Base-by-base conservation (phyloP, 2,797 vertebrate species). In the Astyanax mexicanus region DNA sequence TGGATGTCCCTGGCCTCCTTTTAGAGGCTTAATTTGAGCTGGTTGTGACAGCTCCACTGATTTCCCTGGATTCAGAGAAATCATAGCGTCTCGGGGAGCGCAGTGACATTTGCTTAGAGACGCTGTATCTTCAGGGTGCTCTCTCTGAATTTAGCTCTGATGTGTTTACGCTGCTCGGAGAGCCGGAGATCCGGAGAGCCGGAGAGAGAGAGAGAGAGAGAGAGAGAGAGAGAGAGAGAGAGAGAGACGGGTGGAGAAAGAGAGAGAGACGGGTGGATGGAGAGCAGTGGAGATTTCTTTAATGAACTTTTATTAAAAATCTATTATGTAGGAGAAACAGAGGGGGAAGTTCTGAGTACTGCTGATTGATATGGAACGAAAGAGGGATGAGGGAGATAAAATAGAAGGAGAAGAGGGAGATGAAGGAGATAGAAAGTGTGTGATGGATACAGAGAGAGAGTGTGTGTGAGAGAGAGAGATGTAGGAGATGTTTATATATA, bases 251-350 rank as follows among this genome's bases (percentile, higher is more conserved):
- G 15, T 17, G 27, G 25, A 4, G n/a, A 1, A 2, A 21, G 19
- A 21, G 47, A 51, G 47, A 51, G 4, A 21, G 25, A 12, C 2
- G 15, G 29, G 15, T 17, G 27, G 25, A 4, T n/a, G n/a, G n/a
- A 1, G 2, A 21, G 6, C n/a, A n/a, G 8, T 19, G 55, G 55
- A 58, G 27, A 35, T 7, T 29, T 35, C 55, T 55, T 32, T 29
- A 58, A 58, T 58, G 55, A 15, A 32, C 55, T 32, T 35, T 58
- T 58, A 58, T 58, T 58, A 58, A 58, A 58, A 35, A 58, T 58
- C 15, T 58, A 58, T 35, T 17, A 58, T 32, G 55, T 58, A 32
- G 2, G 55, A 58, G 55, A 35, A 58, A 17, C 0, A 19, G 57
- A 65, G 55, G 4, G 9, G 21, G 54, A 54, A 54, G n/a, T n/a